A percentile compares a stretch with the other conserved stretches of the same genome.
These are phyloP conservation scores for Carpatolechia fugitivella DNA, from an alignment of 2,888 invertebrate species.

Conservation along the genomic window DNA sequence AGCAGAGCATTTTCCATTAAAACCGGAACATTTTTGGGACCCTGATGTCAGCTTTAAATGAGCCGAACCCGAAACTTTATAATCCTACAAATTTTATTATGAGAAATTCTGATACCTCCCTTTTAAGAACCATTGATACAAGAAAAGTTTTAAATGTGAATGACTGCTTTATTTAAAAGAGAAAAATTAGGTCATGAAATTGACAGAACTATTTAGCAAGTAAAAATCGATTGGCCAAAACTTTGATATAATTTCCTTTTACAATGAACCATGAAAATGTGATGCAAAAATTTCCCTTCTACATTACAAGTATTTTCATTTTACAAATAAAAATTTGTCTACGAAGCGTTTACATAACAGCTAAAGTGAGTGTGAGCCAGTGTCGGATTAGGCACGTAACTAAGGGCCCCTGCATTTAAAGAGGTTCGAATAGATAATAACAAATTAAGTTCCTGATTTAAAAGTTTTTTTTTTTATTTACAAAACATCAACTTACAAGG, in stretches of 20 bases:
- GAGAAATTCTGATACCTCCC: not conserved
- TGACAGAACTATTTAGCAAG: too few relatives aligned
- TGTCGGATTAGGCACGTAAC: not conserved
- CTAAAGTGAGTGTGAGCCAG: not conserved
- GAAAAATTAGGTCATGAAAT: not conserved
- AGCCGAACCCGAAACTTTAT: constrained; percentile 1
- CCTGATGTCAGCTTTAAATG: constrained; percentile 10
- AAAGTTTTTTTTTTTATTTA: too few relatives aligned
- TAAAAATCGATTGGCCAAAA: too few relatives aligned
- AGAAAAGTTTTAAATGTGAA: not conserved
- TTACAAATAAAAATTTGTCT: not conserved
- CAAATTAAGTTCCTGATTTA: too few relatives aligned
- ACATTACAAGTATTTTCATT: not conserved
- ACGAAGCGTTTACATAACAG: not conserved
- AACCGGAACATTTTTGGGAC: not conserved
- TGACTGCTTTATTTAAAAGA: not conserved
- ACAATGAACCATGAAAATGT: too few relatives aligned
- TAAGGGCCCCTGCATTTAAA: not conserved
- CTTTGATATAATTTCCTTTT: too few relatives aligned
- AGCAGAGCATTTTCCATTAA: constrained; percentile 5
- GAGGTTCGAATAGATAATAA: too few relatives aligned
- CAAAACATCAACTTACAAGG: too few relatives aligned
- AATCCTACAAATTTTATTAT: not conserved
- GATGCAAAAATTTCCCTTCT: too few relatives aligned
- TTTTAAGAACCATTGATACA: not conserved